Base-by-base conservation (phyloP, 37 sponge, comb jelly and placozoan genomes). In the Spongilla lacustris region DNA sequence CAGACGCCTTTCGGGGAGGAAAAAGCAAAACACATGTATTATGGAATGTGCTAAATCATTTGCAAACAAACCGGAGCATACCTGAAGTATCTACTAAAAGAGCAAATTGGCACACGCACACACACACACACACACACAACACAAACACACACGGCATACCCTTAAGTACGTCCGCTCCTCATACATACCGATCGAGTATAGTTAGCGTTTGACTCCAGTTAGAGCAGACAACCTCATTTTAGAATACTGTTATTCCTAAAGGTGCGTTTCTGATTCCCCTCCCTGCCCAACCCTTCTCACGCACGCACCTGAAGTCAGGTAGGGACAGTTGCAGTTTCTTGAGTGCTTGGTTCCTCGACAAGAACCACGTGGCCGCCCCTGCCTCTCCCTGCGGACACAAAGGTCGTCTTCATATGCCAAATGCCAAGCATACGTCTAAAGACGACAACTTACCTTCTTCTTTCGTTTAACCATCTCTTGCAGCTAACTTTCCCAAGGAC, bases 291-390 rank as follows among this genome's bases (percentile, higher is more conserved):
- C 50, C 36, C 26, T 46, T 8, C 46, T 10, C 50, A 76, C 21
- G 11, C 27, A n/a, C 77, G 0, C 67, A 91, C 89, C 98, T 84
- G 81, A 96, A 98, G 80, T 98, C 97, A 11, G 98, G 81, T 0
- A 98, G 79, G 32, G 94, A 91, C 14, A 98, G 83, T 74, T 98
- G 98, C 0, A 98, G 93, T 67, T 96, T 96, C 83, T 87, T 88
- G 73, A 96, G 77, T 19, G 97, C 98, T 66, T 94, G 91, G 71
- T 86, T 98, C 37, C 98, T 76, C 70, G 98, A 91, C 75, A 96
- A 86, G 86, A 91, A 98, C 66, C 88, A 92, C 27, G 95, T 96
- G n/a, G 94, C 98, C 26, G 89, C 79, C 31, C 98, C 98, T 50
- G 93, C 83, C 67, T 98, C 90, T 27, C 98, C 98, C 95, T 98